These are phyloP conservation scores for Hypomecis atomaria DNA, from an alignment of 2,888 invertebrate species.

Conservation along the genomic window DNA sequence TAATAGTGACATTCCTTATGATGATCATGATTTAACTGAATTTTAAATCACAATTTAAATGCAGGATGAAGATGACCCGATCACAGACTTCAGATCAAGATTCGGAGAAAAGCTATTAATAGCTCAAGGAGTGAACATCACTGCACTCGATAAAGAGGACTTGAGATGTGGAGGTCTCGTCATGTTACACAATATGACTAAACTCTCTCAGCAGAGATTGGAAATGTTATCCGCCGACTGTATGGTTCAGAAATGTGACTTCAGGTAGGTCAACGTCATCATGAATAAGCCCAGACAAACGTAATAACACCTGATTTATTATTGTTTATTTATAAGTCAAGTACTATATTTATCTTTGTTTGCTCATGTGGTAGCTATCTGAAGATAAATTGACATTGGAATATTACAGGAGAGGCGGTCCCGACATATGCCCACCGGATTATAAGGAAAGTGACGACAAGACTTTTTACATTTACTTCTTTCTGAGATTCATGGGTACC, in stretches of 20 bases:
- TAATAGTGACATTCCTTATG: background rate
- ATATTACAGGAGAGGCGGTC: constrained; percentile 87
- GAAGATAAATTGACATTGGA: constrained; percentile 62
- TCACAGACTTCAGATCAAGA: constrained; percentile 89
- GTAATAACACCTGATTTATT: constrained; percentile 46
- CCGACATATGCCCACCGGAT: constrained; percentile 91
- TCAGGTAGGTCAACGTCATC: constrained; percentile 72
- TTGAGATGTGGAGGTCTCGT: constrained; percentile 90
- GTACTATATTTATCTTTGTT: constrained; percentile 58
- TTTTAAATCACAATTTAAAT: constrained; percentile 34
- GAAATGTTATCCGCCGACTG: constrained; percentile 87
- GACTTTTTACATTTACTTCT: constrained; percentile 93
- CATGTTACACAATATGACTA: constrained; percentile 87
- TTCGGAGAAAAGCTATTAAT: constrained; percentile 87
- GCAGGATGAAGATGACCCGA: constrained; percentile 88
- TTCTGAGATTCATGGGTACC: constrained; percentile 91
- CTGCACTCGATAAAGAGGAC: constrained; percentile 89
- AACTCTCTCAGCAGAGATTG: constrained; percentile 81
- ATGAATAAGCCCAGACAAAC: constrained; percentile 31
- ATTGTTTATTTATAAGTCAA: constrained; percentile 55
- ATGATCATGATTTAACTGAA: background rate
- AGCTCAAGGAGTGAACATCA: constrained; percentile 88
- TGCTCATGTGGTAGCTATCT: constrained; percentile 55
- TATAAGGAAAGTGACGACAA: constrained; percentile 91
- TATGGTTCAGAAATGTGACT: constrained; percentile 91